A percentile compares a stretch with the other conserved stretches of the same genome.
These are phyloP conservation scores for Climacteris rufus DNA, from an alignment of 2,113 vertebrate species.

Conservation along the genomic window DNA sequence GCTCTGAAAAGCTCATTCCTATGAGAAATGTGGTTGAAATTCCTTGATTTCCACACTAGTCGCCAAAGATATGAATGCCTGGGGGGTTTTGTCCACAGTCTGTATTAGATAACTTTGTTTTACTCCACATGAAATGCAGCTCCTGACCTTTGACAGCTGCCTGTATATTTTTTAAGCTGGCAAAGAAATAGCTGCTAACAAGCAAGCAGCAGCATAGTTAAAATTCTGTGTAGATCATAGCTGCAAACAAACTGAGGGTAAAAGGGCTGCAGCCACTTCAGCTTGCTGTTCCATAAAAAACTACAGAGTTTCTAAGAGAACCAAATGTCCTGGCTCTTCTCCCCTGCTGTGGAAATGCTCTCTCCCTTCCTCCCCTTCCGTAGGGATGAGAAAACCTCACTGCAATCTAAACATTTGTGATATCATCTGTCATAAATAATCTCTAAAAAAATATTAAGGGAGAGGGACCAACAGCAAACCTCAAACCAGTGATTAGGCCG, in stretches of 20 bases:
- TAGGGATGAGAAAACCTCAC: neutral
- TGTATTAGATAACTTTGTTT: neutral
- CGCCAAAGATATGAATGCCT: neutral
- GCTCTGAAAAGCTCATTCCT: neutral
- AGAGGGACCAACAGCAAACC: neutral
- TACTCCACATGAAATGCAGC: neutral
- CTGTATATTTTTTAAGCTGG: neutral
- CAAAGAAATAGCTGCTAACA: slow-evolving; percentile 1
- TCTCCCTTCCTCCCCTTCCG: neutral
- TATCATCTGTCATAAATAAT: slow-evolving; percentile 50
- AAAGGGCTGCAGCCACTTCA: slow-evolving; percentile 29
- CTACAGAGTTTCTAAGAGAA: neutral
- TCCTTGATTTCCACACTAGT: neutral
- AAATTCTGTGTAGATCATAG: neutral
- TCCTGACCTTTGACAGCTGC: slow-evolving; percentile 8
- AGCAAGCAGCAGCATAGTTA: neutral
- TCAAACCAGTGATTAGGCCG: slow-evolving; percentile 38
- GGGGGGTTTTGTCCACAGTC: neutral
- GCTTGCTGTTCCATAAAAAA: neutral
- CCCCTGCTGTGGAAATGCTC: neutral
- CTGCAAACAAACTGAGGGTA: neutral
- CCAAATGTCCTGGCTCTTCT: neutral
- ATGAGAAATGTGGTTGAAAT: neutral
- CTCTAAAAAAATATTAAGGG: slow-evolving; percentile 20
- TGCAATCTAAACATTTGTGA: slow-evolving; percentile 1